Percentiles rank a stretch among this genome's conserved stretches.
These are phyloP conservation scores for Arge pagana DNA, from an alignment of 2,888 invertebrate species.

Conservation along the genomic window DNA sequence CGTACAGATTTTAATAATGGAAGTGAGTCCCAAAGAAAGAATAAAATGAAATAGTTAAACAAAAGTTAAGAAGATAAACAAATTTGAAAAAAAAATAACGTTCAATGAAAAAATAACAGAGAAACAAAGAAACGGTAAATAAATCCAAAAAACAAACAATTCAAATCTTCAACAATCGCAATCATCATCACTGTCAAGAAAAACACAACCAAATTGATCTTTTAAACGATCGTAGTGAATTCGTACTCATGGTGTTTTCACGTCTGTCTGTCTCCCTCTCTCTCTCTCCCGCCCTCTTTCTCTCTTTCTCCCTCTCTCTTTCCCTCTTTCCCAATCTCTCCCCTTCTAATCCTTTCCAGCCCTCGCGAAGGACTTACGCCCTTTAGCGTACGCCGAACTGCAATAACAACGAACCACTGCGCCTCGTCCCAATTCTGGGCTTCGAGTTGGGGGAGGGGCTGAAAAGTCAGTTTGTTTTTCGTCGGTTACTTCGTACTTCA, in stretches of 20 bases:
- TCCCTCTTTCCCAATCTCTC: slow-evolving; percentile 32
- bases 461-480: slow-evolving; percentile 50
- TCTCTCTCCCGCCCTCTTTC: slow-evolving; percentile 34
- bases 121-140: slow-evolving; percentile 37
- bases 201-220: slow-evolving; percentile 27
- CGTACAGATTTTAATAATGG: too few species aligned
- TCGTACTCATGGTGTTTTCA: slow-evolving; percentile 51
- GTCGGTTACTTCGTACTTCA: not conserved
- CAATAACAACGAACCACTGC: slow-evolving; percentile 19
- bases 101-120: slow-evolving; percentile 36
- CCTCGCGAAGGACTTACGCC: slow-evolving; percentile 37
- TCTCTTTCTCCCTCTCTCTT: slow-evolving; percentile 34
- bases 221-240: slow-evolving; percentile 35
- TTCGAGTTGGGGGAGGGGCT: slow-evolving; percentile 56
- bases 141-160: slow-evolving; percentile 43
- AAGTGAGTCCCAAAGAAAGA: too few species aligned
- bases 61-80: slow-evolving; percentile 2
- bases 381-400: slow-evolving; percentile 22
- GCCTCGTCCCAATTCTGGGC: slow-evolving; percentile 39
- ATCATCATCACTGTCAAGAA: slow-evolving; percentile 48
- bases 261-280: slow-evolving; percentile 35
- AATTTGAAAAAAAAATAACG: not conserved
- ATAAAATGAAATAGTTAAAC: slow-evolving; percentile 5
- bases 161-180: slow-evolving; percentile 55
- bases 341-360: slow-evolving; percentile 31